Conservation (phyloP, 2,888 invertebrate genomes). For the Agrochola circellaris region DNA sequence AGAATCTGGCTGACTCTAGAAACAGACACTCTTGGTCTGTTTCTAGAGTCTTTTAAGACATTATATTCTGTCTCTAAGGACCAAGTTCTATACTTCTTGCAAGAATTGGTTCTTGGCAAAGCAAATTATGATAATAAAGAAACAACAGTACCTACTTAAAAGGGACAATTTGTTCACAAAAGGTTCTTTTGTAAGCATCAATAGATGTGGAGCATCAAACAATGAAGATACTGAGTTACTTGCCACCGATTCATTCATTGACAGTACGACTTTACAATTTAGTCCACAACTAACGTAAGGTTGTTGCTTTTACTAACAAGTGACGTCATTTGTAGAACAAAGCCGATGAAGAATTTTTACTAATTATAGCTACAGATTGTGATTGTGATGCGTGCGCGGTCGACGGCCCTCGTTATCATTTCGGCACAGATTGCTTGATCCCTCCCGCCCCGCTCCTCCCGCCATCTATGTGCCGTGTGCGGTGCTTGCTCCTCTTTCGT, state of each 20-base stretch:
- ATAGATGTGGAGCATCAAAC: conserved; percentile 32
- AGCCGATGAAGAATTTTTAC: conserved; percentile 67
- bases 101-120: conserved; percentile 6
- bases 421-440: conserved; percentile 89
- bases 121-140: conserved; percentile 15
- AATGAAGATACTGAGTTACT: conserved; percentile 24
- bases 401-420: conserved; percentile 88
- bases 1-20: no score
- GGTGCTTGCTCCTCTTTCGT: conserved; percentile 41
- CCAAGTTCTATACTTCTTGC: background rate
- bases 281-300: conserved; percentile 49
- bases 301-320: conserved; percentile 51
- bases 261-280: conserved; percentile 24
- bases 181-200: conserved; percentile 24
- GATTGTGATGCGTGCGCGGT: conserved; percentile 74
- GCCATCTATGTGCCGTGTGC: conserved; percentile 61
- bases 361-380: conserved; percentile 71
- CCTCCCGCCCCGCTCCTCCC: conserved; percentile 70
- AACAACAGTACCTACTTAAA: conserved; percentile 7
- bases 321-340: conserved; percentile 64
- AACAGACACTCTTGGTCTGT: no score
- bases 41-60: background rate
- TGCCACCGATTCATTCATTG: conserved; percentile 31
- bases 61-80: background rate
- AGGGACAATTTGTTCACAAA: conserved; percentile 11